Evolutionary conservation across 2,797 vertebrate species (phyloP).

Genomic region (Potorous gilbertii): DNA sequence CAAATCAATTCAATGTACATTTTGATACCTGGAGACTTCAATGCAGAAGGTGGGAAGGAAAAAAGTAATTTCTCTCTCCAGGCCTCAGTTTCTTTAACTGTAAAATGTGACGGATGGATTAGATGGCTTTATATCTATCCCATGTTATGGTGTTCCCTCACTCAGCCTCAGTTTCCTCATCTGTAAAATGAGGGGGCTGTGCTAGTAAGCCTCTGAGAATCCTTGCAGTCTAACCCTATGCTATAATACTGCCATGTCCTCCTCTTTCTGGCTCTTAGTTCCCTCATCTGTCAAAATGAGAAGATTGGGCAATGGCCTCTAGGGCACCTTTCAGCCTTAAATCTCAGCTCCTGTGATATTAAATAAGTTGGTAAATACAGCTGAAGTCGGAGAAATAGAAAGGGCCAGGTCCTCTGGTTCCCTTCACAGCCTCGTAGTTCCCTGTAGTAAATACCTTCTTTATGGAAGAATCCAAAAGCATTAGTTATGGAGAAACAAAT

Average conservation of each 20-base stretch:
- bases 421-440: background rate
- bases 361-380: background rate
- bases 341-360: no score
- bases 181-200: background rate
- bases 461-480: no score
- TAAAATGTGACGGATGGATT: background rate
- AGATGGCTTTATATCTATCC: background rate
- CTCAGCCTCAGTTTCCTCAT: background rate
- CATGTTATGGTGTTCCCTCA: background rate
- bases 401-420: background rate
- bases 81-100: background rate
- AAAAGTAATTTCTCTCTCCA: background rate
- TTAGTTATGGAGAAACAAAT: background rate
- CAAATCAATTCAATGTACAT: background rate
- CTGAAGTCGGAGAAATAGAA: background rate
- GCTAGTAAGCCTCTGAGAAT: background rate
- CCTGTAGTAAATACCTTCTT: no score
- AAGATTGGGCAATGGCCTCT: background rate
- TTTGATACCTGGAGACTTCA: background rate
- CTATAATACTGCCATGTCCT: background rate
- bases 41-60: background rate
- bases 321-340: no score
- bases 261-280: background rate
- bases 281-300: background rate
- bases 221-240: no score